phyloP scores from a whole-genome alignment of 2,888 invertebrate genomes.

The Apomyelois bistriatella region DNA sequence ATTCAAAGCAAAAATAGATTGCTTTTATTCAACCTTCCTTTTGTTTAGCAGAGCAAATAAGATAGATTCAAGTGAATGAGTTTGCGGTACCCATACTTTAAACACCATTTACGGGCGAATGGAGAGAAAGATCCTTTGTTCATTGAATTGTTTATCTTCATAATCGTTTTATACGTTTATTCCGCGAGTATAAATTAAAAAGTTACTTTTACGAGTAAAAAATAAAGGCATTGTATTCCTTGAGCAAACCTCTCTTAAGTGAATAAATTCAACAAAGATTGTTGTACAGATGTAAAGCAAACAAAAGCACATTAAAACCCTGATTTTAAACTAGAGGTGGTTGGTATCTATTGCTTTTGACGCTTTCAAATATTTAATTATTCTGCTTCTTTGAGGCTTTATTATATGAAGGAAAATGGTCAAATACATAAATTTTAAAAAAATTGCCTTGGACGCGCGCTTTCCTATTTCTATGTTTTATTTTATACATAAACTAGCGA shows the following conservation, averaged over 20 bases:
- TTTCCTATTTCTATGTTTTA: too few relatives aligned
- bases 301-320: not conserved
- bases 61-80: constrained; percentile 8
- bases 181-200: too few relatives aligned
- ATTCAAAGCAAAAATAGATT: too few relatives aligned
- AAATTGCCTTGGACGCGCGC: too few relatives aligned
- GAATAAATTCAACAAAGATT: too few relatives aligned
- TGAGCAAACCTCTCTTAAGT: too few relatives aligned
- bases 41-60: not conserved
- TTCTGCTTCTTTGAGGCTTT: not conserved
- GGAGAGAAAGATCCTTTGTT: constrained; percentile 11
- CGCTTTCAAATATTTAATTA: constrained; percentile 13
- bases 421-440: not conserved
- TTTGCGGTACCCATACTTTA: not conserved
- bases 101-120: constrained; percentile 9
- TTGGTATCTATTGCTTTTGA: not conserved
- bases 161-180: not conserved
- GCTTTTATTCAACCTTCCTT: not conserved
- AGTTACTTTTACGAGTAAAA: too few relatives aligned
- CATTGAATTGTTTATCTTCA: constrained; percentile 5
- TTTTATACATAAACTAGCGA: too few relatives aligned
- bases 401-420: constrained; percentile 2
- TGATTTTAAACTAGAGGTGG: not conserved
- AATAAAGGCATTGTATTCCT: too few relatives aligned
- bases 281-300: too few relatives aligned